Evolutionary conservation across 2,113 vertebrate species (phyloP).

Genomic region (Laticauda laticaudata): DNA sequence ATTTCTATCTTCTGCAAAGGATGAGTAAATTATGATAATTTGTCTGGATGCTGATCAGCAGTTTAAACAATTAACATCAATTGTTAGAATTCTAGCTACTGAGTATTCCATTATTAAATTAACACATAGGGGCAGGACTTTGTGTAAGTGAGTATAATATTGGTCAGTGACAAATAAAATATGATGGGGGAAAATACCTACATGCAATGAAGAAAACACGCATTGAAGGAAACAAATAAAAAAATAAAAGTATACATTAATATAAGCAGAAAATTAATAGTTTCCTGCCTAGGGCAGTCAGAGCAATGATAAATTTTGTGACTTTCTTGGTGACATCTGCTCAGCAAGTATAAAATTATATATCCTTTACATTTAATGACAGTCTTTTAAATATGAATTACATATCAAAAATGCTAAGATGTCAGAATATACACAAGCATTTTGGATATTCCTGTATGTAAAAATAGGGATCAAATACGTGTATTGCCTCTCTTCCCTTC

Average conservation of each 20-base stretch:
- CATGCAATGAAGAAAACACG: background rate
- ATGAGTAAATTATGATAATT: background rate
- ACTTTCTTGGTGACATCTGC: background rate
- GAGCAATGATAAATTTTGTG: background rate
- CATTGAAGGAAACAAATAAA: background rate
- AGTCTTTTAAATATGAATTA: background rate
- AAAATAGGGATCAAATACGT: background rate
- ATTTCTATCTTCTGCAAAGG: background rate
- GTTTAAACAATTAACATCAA: background rate
- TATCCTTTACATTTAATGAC: background rate
- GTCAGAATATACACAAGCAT: background rate
- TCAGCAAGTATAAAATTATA: background rate
- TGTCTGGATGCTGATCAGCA: background rate
- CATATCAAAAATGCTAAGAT: background rate
- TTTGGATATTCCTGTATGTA: background rate
- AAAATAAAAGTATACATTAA: background rate
- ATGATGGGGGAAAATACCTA: background rate
- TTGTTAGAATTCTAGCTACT: background rate
- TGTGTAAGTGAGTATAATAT: background rate
- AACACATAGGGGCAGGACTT: background rate
- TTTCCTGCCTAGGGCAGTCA: background rate
- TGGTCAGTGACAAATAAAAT: background rate
- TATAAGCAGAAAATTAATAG: background rate
- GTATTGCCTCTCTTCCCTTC: background rate
- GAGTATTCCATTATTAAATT: background rate